Percentiles rank a stretch among this genome's conserved stretches.
Evolutionary conservation across 1,140 invertebrate species (phyloP).

Genomic region (Pararge aegeria): DNA sequence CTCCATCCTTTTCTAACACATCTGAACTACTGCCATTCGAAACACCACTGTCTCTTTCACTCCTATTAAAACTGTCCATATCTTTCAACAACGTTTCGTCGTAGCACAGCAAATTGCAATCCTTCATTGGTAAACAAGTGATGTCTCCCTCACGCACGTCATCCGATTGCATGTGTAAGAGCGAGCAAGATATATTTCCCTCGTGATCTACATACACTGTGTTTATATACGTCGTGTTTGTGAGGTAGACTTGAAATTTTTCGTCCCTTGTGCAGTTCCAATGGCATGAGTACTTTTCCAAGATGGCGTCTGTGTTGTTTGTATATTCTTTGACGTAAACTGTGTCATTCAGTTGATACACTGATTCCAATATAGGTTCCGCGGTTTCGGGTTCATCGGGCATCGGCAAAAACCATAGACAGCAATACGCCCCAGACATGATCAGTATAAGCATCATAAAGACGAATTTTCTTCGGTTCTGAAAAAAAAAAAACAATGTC

Average conservation of each 20-base stretch:
- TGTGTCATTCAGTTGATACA: conserved; percentile 61
- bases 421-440: conserved; percentile 82
- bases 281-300: conserved; percentile 58
- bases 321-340: conserved; percentile 47
- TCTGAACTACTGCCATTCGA: conserved; percentile 15
- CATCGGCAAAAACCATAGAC: conserved; percentile 84
- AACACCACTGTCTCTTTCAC: conserved; percentile 28
- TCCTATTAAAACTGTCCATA: conserved; percentile 25
- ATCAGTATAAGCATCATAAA: conserved; percentile 83
- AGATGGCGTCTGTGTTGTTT: conserved; percentile 22
- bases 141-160: conserved; percentile 47
- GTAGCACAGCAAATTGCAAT: conserved; percentile 59
- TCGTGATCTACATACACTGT: conserved; percentile 48
- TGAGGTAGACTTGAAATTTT: conserved; percentile 52
- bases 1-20: conserved; percentile 22
- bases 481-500: conserved; percentile 36
- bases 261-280: conserved; percentile 53
- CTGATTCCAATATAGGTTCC: conserved; percentile 39
- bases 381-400: conserved; percentile 42
- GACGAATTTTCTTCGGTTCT: conserved; percentile 84
- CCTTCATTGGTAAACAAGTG: conserved; percentile 43
- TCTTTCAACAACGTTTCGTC: conserved; percentile 38
- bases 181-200: conserved; percentile 54
- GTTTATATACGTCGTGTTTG: conserved; percentile 51
- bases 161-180: conserved; percentile 51